Evolutionary conservation across 2,797 vertebrate species (phyloP).

Genomic region (Phataginus tricuspis): DNA sequence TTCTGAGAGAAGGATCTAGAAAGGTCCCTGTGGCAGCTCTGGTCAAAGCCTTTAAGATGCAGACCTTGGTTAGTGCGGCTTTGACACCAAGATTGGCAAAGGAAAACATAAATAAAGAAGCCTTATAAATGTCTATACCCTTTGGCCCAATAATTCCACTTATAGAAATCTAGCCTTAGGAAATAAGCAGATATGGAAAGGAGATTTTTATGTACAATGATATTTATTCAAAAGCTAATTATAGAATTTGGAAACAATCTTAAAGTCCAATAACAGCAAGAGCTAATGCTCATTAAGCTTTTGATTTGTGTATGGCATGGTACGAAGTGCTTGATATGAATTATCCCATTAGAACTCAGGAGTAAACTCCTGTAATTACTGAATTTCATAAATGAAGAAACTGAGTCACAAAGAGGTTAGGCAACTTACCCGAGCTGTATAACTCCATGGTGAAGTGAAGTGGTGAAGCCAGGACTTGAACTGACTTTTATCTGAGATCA

Average conservation of each 20-base stretch:
- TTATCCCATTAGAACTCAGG: not conserved
- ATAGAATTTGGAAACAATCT: slow-evolving; percentile 24
- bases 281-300: not conserved
- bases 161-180: not conserved
- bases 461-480: not conserved
- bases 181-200: not conserved
- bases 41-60: not conserved
- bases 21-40: not conserved
- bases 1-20: slow-evolving; percentile 18
- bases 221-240: slow-evolving; percentile 29
- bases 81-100: not conserved
- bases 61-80: not conserved
- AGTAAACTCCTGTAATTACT: not conserved
- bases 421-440: not conserved
- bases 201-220: not conserved
- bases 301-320: not conserved
- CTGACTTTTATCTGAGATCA: not conserved
- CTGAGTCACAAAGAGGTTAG: not conserved
- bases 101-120: not conserved
- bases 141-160: not conserved
- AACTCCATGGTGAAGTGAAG: not conserved
- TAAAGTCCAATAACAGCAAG: not conserved
- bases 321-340: not conserved
- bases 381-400: slow-evolving; percentile 43
- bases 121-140: not conserved